Base-by-base conservation (phyloP, 2,113 vertebrate genomes). In the Bostrychus sinensis region DNA sequence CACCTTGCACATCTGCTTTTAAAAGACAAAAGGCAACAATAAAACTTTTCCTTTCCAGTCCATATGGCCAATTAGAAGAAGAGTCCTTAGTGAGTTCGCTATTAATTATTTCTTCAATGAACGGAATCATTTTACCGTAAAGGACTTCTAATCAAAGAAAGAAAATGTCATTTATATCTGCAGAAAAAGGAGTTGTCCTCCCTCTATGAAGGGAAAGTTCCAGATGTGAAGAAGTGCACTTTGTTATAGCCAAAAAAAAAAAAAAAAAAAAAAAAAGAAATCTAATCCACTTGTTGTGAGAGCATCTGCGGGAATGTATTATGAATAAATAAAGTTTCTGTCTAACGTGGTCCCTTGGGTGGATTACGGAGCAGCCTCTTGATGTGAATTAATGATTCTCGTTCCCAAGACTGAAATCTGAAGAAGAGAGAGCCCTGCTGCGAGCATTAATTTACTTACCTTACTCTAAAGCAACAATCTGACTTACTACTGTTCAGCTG, bases 41-140 rank as follows among this genome's bases (percentile, higher is more conserved):
- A 70, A 66, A 89, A 90, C 80, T 86, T 89, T 86, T 82, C 45
- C 81, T 82, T 86, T 84, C 81, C 69, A 84, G 77, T 86, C 85
- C 89, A 91, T 91, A 89, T 91, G 90, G 90, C 83, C 88, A 91
- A 91, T 91, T 91, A 91, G 75, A 86, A 78, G 50, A 72, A 63
- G 82, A 86, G 69, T 84, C 90, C 86, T 89, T 81, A 26, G 88
- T 91, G 90, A 82, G 70, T 85, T 87, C 83, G 37, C 28, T 80
- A 66, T 89, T 86, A 88, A 88, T 91, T 88, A 89, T 86, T 89
- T 82, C 75, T 67, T 9, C 78, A 81, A 79, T 85, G 76, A 82
- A 85, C 85, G 72, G 77, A 87, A 88, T 81, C 78, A 89, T 81
- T 86, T 87, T 68, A 86, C 62, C 82, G 77, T 89, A 86, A 88